Base-by-base conservation (phyloP, 1,140 invertebrate genomes). In the Varroa destructor region DNA sequence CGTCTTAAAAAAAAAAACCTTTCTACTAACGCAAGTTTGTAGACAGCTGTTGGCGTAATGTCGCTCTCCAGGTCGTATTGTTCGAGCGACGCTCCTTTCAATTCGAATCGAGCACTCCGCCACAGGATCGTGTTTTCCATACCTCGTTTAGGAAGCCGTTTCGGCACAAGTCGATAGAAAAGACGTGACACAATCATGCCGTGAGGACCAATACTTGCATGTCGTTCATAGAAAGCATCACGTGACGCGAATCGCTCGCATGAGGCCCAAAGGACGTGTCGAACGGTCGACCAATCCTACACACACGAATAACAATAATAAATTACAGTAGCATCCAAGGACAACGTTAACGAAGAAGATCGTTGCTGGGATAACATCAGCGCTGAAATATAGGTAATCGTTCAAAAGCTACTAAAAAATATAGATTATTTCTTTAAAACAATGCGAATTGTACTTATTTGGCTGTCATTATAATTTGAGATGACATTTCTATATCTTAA, bases 31-130 rank as follows among this genome's bases (percentile, higher is more conserved):
- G 61, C 61, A 12, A 67, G 46, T 36, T 46, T 67, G 61, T 67
- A 67, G 61, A 67, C 61, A 67, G 61, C 61, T 8, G 61, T 67
- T 46, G 61, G 61, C 0, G 61, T 67, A 37, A 67, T 46, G 8
- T 67, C 61, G 8, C 61, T 67, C 8, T 67, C 61, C 12, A 67
- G 61, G 46, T 67, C 61, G 61, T 67, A 67, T 46, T 67, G 61
- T 37, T 67, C 61, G 14, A 67, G 46, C 46, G 61, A 43, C 5
- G 61, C 46, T 12, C 61, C 61, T 67, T 67, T 67, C 2, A 67
- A 37, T 46, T 67, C 61, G 10, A 67, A 67, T 1, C 61, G 61
- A 40, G 61, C 61, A 46, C 61, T 67, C 40, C 61, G 61, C 61
- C 61, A 67, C 14, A 67, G 8, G 14, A 67, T 67, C 40, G 61